Conservation (phyloP, 1,140 invertebrate genomes). For the Eumeta japonica region DNA sequence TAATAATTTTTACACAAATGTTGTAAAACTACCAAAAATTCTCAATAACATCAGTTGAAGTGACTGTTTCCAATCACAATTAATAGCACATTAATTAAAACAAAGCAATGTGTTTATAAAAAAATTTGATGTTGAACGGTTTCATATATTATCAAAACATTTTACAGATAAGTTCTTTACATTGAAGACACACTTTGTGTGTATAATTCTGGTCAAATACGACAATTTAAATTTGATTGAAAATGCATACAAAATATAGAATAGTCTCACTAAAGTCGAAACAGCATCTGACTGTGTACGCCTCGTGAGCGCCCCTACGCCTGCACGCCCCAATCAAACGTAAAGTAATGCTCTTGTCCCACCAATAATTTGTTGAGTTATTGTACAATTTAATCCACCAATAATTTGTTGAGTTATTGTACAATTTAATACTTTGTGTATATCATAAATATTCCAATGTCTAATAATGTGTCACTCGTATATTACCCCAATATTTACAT, state of each 20-base stretch:
- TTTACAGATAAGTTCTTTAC: conserved; percentile 4
- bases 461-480: neutral
- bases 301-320: neutral
- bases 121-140: conserved; percentile 5
- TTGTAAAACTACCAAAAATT: no score
- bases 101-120: conserved; percentile 22
- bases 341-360: no score
- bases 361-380: neutral
- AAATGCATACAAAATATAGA: neutral
- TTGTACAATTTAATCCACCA: neutral
- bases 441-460: neutral
- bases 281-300: conserved; percentile 7
- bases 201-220: conserved; percentile 4
- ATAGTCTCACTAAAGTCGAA: conserved; percentile 5
- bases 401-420: neutral
- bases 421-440: neutral
- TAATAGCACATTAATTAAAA: conserved; percentile 13
- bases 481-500: neutral
- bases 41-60: no score
- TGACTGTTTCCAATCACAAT: no score
- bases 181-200: no score
- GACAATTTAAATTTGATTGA: neutral
- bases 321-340: no score
- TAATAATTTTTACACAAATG: no score
- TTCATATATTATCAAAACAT: conserved; percentile 4